Evolutionary conservation across 30 jellyfish, hydroid and myxozoan species (phyloP).

Genomic region (Hydra vulgaris): DNA sequence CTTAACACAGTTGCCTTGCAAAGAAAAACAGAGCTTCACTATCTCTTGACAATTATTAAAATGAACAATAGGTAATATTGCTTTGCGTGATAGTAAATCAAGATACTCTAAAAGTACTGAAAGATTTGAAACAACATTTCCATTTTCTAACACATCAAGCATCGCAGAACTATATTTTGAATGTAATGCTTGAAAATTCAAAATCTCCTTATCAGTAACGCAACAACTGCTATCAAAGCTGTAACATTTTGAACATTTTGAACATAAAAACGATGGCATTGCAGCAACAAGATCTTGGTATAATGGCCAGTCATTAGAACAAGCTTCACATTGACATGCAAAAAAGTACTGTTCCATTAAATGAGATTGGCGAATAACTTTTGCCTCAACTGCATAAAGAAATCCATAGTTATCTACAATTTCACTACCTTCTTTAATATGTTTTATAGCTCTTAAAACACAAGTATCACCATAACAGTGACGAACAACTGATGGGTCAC

Average conservation of each 20-base stretch:
- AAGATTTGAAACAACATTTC: constrained; percentile 20
- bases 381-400: constrained; percentile 53
- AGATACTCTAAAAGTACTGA: constrained; percentile 35
- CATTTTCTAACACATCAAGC: constrained; percentile 48
- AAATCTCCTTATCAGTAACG: constrained; percentile 1
- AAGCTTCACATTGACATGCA: constrained; percentile 58
- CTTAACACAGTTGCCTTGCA: constrained; percentile 48
- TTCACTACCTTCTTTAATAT: constrained; percentile 55
- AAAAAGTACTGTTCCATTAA: constrained; percentile 55
- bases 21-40: constrained; percentile 64
- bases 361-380: constrained; percentile 30
- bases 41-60: constrained; percentile 77
- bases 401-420: constrained; percentile 86
- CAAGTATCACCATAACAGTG: constrained; percentile 73
- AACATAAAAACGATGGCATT: constrained; percentile 9
- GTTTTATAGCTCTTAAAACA: constrained; percentile 69
- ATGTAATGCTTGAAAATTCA: constrained; percentile 21
- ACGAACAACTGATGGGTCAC: constrained; percentile 86
- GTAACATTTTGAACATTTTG: neutral
- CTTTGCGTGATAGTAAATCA: constrained; percentile 39
- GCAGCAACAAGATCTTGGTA: constrained; percentile 28
- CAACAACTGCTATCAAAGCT: neutral
- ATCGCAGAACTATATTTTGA: constrained; percentile 24
- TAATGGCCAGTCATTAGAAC: constrained; percentile 58
- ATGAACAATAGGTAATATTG: constrained; percentile 55